These are phyloP conservation scores for Paradisaea rubra DNA, from an alignment of 2,113 vertebrate genomes.

Conservation along the genomic window DNA sequence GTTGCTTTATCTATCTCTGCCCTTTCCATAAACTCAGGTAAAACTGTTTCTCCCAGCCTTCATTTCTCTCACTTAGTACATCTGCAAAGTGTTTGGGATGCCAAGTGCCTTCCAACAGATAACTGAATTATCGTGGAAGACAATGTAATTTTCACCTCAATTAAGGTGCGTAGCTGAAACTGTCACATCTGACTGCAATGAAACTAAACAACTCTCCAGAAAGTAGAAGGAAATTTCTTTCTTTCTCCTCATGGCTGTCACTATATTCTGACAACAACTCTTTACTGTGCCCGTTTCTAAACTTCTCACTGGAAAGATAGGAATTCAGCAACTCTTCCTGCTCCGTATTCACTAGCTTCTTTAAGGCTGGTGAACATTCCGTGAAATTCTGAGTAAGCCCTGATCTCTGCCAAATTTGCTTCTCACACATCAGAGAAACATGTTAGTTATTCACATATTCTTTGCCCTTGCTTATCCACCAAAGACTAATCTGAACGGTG, in stretches of 20 bases:
- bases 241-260: background rate
- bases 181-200: background rate
- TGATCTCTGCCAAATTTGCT: background rate
- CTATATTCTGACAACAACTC: background rate
- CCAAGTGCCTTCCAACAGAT: background rate
- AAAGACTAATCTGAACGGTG: background rate
- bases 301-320: background rate
- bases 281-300: background rate
- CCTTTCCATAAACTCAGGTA: background rate
- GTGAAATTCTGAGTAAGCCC: background rate
- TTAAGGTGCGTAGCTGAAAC: background rate
- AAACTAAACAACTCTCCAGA: background rate
- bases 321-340: background rate
- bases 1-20: background rate
- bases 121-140: background rate
- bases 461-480: background rate
- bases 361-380: background rate
- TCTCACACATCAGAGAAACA: background rate
- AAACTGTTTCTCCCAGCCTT: background rate
- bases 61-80: background rate
- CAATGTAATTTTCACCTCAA: background rate
- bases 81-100: background rate
- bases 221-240: background rate
- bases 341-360: background rate
- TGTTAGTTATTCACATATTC: background rate